Percentiles rank a stretch among this genome's conserved stretches.
Evolutionary conservation across 2,797 vertebrate genomes (phyloP).

Genomic region (Scleropages formosus): DNA sequence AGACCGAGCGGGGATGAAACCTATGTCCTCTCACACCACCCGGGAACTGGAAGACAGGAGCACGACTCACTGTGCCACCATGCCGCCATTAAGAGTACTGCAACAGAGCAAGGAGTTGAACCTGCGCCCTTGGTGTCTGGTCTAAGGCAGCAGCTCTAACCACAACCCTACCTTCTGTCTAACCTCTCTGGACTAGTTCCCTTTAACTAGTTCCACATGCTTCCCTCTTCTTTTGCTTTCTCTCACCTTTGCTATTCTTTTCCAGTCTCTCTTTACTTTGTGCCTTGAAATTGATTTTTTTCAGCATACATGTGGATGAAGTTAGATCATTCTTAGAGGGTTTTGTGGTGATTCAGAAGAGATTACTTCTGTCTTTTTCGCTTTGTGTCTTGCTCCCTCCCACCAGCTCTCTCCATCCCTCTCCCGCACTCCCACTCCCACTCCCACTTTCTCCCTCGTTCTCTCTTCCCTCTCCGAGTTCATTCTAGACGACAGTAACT

Average conservation of each 20-base stretch:
- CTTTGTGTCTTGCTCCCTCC: constrained; percentile 35
- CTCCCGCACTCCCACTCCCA: background rate
- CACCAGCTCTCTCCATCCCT: background rate
- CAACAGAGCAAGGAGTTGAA: too few relatives aligned
- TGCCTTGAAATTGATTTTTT: background rate
- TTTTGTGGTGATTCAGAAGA: background rate
- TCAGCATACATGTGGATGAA: background rate
- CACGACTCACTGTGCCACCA: too few relatives aligned
- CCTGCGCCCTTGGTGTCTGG: too few relatives aligned
- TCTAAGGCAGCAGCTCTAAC: too few relatives aligned
- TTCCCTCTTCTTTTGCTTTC: too few relatives aligned
- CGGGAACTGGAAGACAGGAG: too few relatives aligned
- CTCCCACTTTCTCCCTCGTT: background rate
- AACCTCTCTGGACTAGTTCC: background rate
- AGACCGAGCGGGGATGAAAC: too few relatives aligned
- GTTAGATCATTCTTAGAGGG: background rate
- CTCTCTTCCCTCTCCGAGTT: constrained; percentile 4
- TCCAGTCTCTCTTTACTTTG: background rate
- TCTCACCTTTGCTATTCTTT: too few relatives aligned
- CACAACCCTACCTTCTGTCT: too few relatives aligned
- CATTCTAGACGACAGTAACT: constrained; percentile 27
- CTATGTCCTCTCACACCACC: too few relatives aligned
- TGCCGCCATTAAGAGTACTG: too few relatives aligned
- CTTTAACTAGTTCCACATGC: too few relatives aligned
- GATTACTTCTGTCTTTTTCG: background rate